A percentile compares a stretch with the other conserved stretches of the same genome.
Conservation (phyloP, 2,888 invertebrate species). For the Protodeltote pygarga region DNA sequence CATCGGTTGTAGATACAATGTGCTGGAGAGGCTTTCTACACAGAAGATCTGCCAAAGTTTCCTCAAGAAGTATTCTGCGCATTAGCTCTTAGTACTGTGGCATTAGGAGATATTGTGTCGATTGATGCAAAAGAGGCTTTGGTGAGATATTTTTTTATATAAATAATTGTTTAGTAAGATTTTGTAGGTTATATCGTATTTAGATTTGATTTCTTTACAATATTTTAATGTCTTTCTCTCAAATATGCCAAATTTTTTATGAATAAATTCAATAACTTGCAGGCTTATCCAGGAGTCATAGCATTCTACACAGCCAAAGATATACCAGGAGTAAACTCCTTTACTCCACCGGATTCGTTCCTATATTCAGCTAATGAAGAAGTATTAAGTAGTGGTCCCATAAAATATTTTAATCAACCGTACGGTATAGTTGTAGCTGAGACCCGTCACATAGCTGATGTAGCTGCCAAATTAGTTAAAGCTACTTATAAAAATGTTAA, state of each 20-base stretch:
- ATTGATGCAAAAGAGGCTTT: slow-evolving; percentile 88
- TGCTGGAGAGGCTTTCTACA: slow-evolving; percentile 89
- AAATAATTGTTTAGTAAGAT: neutral
- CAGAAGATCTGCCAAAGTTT: slow-evolving; percentile 87
- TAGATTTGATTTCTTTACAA: too few relatives aligned
- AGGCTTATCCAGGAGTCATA: slow-evolving; percentile 86
- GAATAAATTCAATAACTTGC: neutral
- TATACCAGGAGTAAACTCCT: slow-evolving; percentile 89
- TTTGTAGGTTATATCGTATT: neutral
- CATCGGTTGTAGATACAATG: slow-evolving; percentile 79
- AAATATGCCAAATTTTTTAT: neutral
- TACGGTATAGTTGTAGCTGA: slow-evolving; percentile 86
- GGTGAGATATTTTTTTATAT: slow-evolving; percentile 68
- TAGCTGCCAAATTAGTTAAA: slow-evolving; percentile 85
- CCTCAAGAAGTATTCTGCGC: slow-evolving; percentile 89
- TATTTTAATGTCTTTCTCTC: too few relatives aligned
- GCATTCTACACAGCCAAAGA: slow-evolving; percentile 88
- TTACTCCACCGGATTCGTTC: slow-evolving; percentile 60
- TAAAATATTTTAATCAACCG: slow-evolving; percentile 67
- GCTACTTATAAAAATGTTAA: slow-evolving; percentile 79
- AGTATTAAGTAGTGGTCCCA: slow-evolving; percentile 64
- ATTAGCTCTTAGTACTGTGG: slow-evolving; percentile 84
- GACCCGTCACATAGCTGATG: slow-evolving; percentile 80
- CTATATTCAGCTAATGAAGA: slow-evolving; percentile 67
- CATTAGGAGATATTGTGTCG: slow-evolving; percentile 83